Base-by-base conservation (phyloP, 2,888 invertebrate genomes). In the Agriopis marginaria region DNA sequence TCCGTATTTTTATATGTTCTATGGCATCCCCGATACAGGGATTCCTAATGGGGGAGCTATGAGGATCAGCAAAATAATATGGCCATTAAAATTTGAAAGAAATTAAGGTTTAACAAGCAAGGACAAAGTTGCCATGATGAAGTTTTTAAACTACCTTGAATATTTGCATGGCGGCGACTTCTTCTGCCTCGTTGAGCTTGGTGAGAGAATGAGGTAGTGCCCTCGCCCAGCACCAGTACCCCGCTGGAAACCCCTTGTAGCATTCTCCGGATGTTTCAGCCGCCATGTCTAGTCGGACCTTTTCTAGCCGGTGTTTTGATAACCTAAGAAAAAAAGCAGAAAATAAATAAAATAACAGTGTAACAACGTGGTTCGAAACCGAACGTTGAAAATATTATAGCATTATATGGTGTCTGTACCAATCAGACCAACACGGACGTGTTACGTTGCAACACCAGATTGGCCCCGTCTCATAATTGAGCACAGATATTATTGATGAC, bases 181-280 rank as follows among this genome's bases (percentile, higher is more conserved):
- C 97, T 79, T 98, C 98, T 2, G 97, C 96, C 88, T 98, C 98
- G 63, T 97, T 96, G 72, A 98, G 95, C 80, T 97, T 96, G 67
- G 97, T 97, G 71, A 99, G 95, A 80, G 97, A 97, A 89, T 98
- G 98, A 3, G 97, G 96, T 66, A 98, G 91, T 71, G 96, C 96
- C 75, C 98, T 96, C 82, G 97, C 97, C 92, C 98, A 99, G 53
- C 98, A 97, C 99, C 99, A 99, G 92, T 97, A 98, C 23, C 83
- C 96, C 74, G 97, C 96, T 10, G 97, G 96, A 89, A 97, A 98
- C 63, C 97, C 97, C 89, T 98, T 98, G 90, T 98, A 98, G 53
- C 96, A 96, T 90, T 98, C 98, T 23, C 97, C 97, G 65, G 96
- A 96, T 71, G 96, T 96, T 78, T 95, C 95, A 17, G 95, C 89